Evolutionary conservation across 2,888 invertebrate genomes (phyloP).

Genomic region (Agonopterix arenella): DNA sequence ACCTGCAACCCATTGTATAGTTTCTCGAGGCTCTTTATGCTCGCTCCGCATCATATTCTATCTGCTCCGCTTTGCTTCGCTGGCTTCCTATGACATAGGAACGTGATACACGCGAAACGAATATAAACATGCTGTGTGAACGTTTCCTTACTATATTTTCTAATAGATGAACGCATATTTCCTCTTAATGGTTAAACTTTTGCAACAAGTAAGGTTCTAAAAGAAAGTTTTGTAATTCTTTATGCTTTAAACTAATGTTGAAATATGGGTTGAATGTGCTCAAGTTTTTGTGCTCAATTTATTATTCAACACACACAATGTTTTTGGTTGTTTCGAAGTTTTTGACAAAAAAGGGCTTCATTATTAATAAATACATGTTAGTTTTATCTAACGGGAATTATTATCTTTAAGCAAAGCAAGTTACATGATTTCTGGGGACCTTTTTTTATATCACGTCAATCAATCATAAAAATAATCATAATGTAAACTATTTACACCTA

Average conservation of each 20-base stretch:
- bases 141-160: slow-evolving; percentile 50
- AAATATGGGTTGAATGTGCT: slow-evolving; percentile 11
- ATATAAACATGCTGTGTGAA: slow-evolving; percentile 50
- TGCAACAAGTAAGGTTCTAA: slow-evolving; percentile 36
- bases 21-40: too few species aligned
- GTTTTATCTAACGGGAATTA: too few species aligned
- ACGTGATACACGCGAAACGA: slow-evolving; percentile 42
- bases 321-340: too few species aligned
- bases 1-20: too few species aligned
- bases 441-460: too few species aligned
- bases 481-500: too few species aligned
- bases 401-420: too few species aligned
- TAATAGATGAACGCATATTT: slow-evolving; percentile 69
- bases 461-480: too few species aligned
- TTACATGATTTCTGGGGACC: too few species aligned
- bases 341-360: too few species aligned
- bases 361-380: too few species aligned
- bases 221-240: slow-evolving; percentile 42
- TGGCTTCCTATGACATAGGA: neutral
- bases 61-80: neutral
- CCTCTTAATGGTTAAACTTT: slow-evolving; percentile 67
- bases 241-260: slow-evolving; percentile 35
- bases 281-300: slow-evolving; percentile 4
- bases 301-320: slow-evolving; percentile 2
- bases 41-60: too few species aligned